These are phyloP conservation scores for Chauna torquata DNA, from an alignment of 2,113 vertebrate genomes.

Conservation along the genomic window DNA sequence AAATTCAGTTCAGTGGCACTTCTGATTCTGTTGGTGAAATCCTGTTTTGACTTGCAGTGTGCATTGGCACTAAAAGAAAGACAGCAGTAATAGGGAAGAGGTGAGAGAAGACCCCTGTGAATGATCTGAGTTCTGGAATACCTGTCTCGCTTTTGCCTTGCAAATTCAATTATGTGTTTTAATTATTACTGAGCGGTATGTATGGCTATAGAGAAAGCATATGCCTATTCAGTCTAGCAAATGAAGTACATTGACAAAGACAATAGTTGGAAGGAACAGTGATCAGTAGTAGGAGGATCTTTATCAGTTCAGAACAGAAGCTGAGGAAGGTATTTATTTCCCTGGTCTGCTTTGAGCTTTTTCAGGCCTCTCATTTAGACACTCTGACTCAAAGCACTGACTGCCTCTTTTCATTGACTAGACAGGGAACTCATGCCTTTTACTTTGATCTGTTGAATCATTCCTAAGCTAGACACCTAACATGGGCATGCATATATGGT, in stretches of 20 bases:
- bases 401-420: background rate
- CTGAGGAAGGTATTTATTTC: background rate
- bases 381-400: background rate
- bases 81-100: background rate
- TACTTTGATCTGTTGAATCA: background rate
- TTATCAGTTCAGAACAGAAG: background rate
- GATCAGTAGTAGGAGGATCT: constrained; percentile 5
- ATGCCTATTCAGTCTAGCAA: background rate
- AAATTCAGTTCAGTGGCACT: background rate
- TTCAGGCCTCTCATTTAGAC: background rate
- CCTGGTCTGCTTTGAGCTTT: background rate
- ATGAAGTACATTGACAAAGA: background rate
- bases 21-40: background rate
- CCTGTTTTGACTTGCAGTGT: background rate
- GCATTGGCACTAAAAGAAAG: background rate
- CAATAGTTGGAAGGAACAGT: background rate
- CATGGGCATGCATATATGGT: background rate
- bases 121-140: background rate
- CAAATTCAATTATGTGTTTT: background rate
- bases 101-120: background rate
- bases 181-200: background rate
- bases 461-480: background rate
- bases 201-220: background rate
- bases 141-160: background rate
- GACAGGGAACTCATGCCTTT: background rate